phyloP scores from a whole-genome alignment of 2,888 invertebrate species.

The Platypus cylindrus region DNA sequence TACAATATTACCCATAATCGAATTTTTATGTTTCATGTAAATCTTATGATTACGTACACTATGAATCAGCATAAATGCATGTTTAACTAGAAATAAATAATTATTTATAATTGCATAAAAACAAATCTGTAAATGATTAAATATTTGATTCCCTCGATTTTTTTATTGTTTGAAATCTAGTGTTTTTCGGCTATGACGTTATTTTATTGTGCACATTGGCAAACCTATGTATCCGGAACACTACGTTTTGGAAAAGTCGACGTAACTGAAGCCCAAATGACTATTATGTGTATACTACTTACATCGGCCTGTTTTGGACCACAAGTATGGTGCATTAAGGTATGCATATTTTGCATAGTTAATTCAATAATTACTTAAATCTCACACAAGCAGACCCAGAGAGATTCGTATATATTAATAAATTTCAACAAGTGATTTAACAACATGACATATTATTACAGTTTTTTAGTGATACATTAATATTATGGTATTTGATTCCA shows the following conservation, averaged over 20 bases:
- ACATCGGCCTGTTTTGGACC: slow-evolving; percentile 80
- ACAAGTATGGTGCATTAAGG: slow-evolving; percentile 71
- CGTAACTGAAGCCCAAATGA: slow-evolving; percentile 96
- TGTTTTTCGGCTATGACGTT: slow-evolving; percentile 89
- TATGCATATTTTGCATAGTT: too few species aligned
- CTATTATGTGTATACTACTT: slow-evolving; percentile 79
- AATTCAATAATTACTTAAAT: too few species aligned
- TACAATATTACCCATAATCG: too few species aligned
- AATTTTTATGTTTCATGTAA: too few species aligned
- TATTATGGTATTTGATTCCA: slow-evolving; percentile 65
- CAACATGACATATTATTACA: slow-evolving; percentile 12
- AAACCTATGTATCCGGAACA: slow-evolving; percentile 95
- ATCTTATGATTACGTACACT: too few species aligned
- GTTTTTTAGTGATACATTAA: slow-evolving; percentile 51
- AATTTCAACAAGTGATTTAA: background rate
- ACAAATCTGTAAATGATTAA: background rate
- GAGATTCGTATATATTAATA: too few species aligned
- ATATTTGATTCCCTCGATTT: slow-evolving; percentile 3
- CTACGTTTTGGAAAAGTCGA: slow-evolving; percentile 84
- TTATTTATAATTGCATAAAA: too few species aligned
- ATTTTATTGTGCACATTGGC: slow-evolving; percentile 99
- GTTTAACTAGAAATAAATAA: too few species aligned
- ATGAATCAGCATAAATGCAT: too few species aligned
- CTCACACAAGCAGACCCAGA: too few species aligned
- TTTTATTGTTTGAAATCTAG: too few species aligned